These are phyloP conservation scores for Schizotus pectinicornis DNA, from an alignment of 2,888 invertebrate genomes.

Conservation along the genomic window DNA sequence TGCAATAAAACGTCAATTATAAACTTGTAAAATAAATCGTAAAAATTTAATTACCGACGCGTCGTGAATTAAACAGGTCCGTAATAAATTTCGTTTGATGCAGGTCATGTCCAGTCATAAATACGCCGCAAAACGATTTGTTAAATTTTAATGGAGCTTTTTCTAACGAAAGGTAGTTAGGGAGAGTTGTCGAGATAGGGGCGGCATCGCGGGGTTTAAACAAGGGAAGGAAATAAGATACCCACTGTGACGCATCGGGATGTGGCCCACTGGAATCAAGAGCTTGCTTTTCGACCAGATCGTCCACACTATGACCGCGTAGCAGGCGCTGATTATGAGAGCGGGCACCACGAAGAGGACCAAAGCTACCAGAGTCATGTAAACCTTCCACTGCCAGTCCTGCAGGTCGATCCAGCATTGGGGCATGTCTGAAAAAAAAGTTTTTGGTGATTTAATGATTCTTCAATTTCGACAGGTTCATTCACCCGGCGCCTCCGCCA, in stretches of 20 bases:
- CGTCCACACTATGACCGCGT: constrained; percentile 87
- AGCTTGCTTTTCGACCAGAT: constrained; percentile 88
- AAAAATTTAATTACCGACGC: constrained; percentile 24
- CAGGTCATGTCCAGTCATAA: constrained; percentile 14
- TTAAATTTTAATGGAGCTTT: no score
- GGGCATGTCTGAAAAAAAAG: constrained; percentile 62
- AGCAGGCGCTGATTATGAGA: constrained; percentile 86
- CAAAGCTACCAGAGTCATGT: constrained; percentile 83
- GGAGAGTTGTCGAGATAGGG: no score
- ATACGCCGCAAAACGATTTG: no score
- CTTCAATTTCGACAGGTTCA: no score
- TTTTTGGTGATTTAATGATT: no score
- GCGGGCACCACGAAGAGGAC: constrained; percentile 87
- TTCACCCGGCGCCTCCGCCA: no score
- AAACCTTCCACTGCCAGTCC: constrained; percentile 82
- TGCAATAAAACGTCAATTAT: constrained; percentile 19
- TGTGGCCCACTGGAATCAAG: constrained; percentile 59
- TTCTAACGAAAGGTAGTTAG: neutral
- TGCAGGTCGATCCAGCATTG: constrained; percentile 91
- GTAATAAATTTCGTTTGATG: constrained; percentile 15
- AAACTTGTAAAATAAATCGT: constrained; percentile 16
- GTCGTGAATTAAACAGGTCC: constrained; percentile 1
- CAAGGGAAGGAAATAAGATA: constrained; percentile 4
- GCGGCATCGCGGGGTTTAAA: neutral
- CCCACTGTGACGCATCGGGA: constrained; percentile 51